phyloP scores from a whole-genome alignment of 2,113 vertebrate species.

The Carlito syrichta region DNA sequence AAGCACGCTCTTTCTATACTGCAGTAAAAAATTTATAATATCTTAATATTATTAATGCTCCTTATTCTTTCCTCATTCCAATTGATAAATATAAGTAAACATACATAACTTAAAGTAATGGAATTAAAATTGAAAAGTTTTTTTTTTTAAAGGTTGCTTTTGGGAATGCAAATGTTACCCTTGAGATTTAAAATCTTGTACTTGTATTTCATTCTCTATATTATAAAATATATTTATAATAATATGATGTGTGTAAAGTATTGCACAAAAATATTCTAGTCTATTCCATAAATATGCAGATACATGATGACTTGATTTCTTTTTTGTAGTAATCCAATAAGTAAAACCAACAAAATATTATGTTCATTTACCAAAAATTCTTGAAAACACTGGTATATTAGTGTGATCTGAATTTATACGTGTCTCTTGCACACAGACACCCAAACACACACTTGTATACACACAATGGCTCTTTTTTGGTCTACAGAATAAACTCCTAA shows the following conservation, averaged over 20 bases:
- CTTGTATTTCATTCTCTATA: neutral
- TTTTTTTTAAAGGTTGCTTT: neutral
- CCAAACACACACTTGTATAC: fast-evolving
- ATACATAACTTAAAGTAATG: neutral
- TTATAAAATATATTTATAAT: neutral
- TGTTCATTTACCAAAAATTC: neutral
- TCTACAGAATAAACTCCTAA: neutral
- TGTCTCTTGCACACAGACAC: neutral
- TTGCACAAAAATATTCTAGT: neutral
- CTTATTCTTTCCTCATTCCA: neutral
- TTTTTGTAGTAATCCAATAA: neutral
- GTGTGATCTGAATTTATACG: no score
- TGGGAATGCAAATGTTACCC: neutral
- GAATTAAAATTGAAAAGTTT: neutral
- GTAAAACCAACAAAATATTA: neutral
- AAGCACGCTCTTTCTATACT: neutral
- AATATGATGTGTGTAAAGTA: neutral
- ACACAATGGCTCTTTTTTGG: neutral
- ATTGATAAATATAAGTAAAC: neutral
- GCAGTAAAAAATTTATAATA: neutral
- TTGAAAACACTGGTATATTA: neutral
- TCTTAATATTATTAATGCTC: neutral
- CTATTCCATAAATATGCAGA: neutral
- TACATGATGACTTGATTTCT: neutral
- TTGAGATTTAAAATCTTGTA: neutral